Base-by-base conservation (phyloP, 2,797 vertebrate species). In the Paratrypauchen microcephalus region DNA sequence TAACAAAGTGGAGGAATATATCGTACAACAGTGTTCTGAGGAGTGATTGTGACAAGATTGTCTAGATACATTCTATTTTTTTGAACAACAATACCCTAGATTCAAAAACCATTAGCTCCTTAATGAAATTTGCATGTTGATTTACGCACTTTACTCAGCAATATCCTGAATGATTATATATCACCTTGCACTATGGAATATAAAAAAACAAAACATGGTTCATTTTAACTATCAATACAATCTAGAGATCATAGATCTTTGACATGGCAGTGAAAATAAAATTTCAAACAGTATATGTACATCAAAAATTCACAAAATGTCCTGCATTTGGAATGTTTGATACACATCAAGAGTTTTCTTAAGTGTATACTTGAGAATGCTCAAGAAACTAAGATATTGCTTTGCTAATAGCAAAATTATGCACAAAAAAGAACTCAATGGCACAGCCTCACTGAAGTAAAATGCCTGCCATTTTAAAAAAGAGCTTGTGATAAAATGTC, bases 261-360 rank as follows among this genome's bases (percentile, higher is more conserved):
- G 78, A 87, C 82, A 90, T 88, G 90, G 92, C 92, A 93, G 90
- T 92, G 87, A 87, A 89, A 90, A 91, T 23, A 78, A 91, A 87
- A 85, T 89, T 84, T 80, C 69, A 88, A 85, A 81, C 24, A 30
- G 6, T 7, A 30, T 89, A 87, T 78, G 78, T 90, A 88, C 87
- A 90, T 91, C 86, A 91, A 91, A 90, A 89, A 93, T 92, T 92
- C 91, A 82, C 89, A 84, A 89, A 93, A 93, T 92, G 93, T 88
- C 91, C 93, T 60, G 91, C 91, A 93, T 92, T 90, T 76, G 89
- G 89, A 92, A 91, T 89, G 89, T 91, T 92, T 83, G 89, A 91
- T 90, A 92, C 91, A 92, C 89, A 91, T 84, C 57, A 74, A 87
- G 92, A 88, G 85, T 87, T 64, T 80, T 83, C 52, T 72, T 84